These are phyloP conservation scores for Apteryx mantelli DNA, from an alignment of 2,113 vertebrate species.

Conservation along the genomic window DNA sequence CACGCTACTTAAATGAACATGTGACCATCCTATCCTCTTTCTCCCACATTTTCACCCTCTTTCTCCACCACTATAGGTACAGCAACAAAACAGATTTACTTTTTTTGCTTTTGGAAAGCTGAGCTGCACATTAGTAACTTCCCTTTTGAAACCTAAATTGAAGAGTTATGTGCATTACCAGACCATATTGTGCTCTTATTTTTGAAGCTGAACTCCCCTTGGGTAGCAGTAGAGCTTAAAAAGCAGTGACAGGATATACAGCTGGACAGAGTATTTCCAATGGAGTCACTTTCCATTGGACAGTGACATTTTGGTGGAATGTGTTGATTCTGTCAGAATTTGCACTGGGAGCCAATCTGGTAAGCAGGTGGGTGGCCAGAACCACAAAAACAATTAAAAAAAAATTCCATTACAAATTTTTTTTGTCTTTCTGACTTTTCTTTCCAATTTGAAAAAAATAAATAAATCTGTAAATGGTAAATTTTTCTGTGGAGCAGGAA, in stretches of 20 bases:
- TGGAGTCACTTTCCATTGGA: background rate
- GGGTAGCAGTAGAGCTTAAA: background rate
- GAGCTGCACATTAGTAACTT: background rate
- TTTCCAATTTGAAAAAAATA: constrained; percentile 29
- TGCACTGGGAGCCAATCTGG: background rate
- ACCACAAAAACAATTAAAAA: background rate
- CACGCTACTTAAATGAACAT: background rate
- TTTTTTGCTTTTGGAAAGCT: background rate
- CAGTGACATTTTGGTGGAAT: constrained; percentile 36
- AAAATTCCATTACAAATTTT: background rate
- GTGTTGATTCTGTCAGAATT: constrained; percentile 2
- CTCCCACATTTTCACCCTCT: background rate
- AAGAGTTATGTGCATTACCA: constrained; percentile 1
- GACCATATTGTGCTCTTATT: background rate
- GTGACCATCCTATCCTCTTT: background rate
- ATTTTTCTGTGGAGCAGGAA: constrained; percentile 22
- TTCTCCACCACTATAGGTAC: background rate
- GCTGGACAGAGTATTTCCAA: constrained; percentile 6
- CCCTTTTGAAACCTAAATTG: constrained; percentile 26
- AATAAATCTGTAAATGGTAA: constrained; percentile 44
- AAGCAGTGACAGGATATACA: background rate
- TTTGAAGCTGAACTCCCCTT: background rate
- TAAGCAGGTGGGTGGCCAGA: constrained; percentile 39
- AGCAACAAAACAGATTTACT: background rate
- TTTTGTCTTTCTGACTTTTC: constrained; percentile 23